Conservation (phyloP, 2,888 invertebrate genomes). For the Amiota communis region DNA sequence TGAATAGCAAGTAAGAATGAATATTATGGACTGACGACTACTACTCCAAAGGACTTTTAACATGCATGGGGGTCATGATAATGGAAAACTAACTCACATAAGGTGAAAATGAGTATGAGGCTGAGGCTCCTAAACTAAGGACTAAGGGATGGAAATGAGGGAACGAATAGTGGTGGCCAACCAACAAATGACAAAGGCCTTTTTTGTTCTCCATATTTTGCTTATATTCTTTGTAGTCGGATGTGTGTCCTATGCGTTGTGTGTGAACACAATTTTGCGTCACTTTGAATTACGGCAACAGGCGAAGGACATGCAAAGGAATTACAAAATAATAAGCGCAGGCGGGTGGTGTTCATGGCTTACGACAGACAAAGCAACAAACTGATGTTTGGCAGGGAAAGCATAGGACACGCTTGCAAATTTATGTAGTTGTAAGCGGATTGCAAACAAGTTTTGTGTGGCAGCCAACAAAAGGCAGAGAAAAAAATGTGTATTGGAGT, state of each 20-base stretch:
- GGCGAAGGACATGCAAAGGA: constrained; percentile 37
- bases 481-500: not conserved
- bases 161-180: constrained; percentile 30
- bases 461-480: not conserved
- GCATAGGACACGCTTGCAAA: constrained; percentile 55
- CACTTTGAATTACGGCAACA: constrained; percentile 65
- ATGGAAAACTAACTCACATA: constrained; percentile 64
- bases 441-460: constrained; percentile 13
- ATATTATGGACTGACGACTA: constrained; percentile 29
- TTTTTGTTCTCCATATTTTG: constrained; percentile 31
- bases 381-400: not conserved
- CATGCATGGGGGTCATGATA: constrained; percentile 49
- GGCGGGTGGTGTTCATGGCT: constrained; percentile 18
- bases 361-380: not conserved
- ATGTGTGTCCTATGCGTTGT: constrained; percentile 37
- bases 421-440: constrained; percentile 60
- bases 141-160: not conserved
- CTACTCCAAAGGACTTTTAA: too few species aligned
- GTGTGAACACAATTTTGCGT: constrained; percentile 67
- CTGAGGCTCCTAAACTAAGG: not conserved
- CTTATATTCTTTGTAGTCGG: constrained; percentile 36
- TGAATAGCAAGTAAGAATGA: constrained; percentile 58
- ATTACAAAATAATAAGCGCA: constrained; percentile 42
- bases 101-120: constrained; percentile 64
- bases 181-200: constrained; percentile 48